phyloP scores from a whole-genome alignment of 2,113 vertebrate genomes.

The Pygathrix nemaeus region DNA sequence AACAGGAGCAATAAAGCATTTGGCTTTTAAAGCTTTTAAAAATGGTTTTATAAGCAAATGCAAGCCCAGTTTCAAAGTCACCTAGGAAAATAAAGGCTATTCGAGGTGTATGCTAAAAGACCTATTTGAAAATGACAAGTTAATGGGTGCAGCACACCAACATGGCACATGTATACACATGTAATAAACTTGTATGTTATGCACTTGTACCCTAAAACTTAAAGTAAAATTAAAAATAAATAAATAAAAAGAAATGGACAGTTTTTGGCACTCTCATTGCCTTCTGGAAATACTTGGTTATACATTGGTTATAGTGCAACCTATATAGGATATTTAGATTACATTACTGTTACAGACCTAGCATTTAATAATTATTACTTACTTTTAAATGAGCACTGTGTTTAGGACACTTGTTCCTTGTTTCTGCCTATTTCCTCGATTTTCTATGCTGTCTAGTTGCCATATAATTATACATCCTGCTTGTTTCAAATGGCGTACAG shows the following conservation, averaged over 20 bases:
- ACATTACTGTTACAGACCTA: not conserved
- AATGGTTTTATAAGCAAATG: not conserved
- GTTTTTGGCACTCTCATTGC: not conserved
- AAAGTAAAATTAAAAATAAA: too few relatives aligned
- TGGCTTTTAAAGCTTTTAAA: not conserved
- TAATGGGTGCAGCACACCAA: too few relatives aligned
- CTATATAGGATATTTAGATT: not conserved
- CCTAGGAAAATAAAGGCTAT: not conserved
- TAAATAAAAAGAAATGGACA: not conserved
- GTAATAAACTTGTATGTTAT: too few relatives aligned
- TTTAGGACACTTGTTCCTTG: not conserved
- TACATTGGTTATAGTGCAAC: not conserved
- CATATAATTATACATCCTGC: not conserved
- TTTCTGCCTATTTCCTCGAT: not conserved
- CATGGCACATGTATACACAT: too few relatives aligned
- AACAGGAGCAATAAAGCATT: not conserved
- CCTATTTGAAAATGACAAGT: not conserved
- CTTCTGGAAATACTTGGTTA: not conserved
- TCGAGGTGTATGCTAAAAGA: not conserved
- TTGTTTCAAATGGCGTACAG: not conserved
- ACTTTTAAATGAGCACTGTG: not conserved
- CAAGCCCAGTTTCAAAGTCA: not conserved
- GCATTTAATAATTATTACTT: not conserved
- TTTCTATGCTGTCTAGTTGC: not conserved
- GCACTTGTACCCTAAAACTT: too few relatives aligned